Conservation (phyloP, 2,888 invertebrate genomes). For the Syritta pipiens region DNA sequence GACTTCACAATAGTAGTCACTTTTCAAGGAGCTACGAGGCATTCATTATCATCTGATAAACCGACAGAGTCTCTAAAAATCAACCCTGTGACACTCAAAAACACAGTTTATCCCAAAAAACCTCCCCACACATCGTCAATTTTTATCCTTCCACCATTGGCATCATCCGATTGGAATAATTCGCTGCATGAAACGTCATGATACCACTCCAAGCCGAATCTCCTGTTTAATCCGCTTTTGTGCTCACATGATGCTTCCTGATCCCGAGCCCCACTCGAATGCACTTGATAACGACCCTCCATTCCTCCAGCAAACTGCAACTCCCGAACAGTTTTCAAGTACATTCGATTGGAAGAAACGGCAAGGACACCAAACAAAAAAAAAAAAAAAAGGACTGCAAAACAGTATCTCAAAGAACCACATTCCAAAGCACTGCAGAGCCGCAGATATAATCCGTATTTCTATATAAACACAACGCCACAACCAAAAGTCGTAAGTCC, state of each 20-base stretch:
- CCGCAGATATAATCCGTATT: constrained; percentile 38
- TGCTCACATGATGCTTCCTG: neutral
- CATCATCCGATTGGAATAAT: constrained; percentile 11
- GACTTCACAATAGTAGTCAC: too few species aligned
- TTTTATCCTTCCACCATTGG: constrained; percentile 14
- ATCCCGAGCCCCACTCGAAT: constrained; percentile 22
- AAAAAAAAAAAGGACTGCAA: too few species aligned
- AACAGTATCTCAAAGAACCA: too few species aligned
- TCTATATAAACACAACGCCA: constrained; percentile 1
- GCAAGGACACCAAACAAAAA: neutral
- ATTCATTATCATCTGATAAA: too few species aligned
- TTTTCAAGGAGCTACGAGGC: too few species aligned
- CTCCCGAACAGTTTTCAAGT: too few species aligned
- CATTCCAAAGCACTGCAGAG: too few species aligned
- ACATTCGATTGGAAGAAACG: constrained; percentile 4
- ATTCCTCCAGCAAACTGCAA: too few species aligned
- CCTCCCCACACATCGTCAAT: too few species aligned
- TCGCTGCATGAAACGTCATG: constrained; percentile 8
- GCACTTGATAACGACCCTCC: constrained; percentile 44
- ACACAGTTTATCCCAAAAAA: neutral
- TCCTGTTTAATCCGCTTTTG: constrained; percentile 37
- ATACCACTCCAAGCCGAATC: constrained; percentile 26
- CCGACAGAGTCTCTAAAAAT: too few species aligned
- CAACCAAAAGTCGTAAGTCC: constrained; percentile 14
- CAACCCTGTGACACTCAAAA: too few species aligned